Conservation (phyloP, 2,888 invertebrate genomes). For the Phortica magna region DNA sequence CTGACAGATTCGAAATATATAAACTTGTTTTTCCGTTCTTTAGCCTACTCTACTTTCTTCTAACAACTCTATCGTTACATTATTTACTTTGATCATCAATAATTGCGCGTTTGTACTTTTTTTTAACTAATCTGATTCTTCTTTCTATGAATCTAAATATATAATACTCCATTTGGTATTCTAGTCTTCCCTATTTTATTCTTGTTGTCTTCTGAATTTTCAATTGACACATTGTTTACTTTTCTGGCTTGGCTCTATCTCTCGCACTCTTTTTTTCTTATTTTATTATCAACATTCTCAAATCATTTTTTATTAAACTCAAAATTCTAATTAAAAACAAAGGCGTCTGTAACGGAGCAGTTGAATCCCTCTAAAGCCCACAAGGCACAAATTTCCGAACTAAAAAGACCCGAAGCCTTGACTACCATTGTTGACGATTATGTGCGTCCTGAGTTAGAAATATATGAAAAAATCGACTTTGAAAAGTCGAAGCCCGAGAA, state of each 20-base stretch:
- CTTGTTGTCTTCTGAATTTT: neutral
- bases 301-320: neutral
- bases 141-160: too few relatives aligned
- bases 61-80: too few relatives aligned
- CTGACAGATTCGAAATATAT: too few relatives aligned
- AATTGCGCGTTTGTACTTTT: too few relatives aligned
- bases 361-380: conserved; percentile 73
- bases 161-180: too few relatives aligned
- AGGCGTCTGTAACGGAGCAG: conserved; percentile 61
- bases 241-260: conserved; percentile 11
- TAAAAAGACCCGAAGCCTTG: conserved; percentile 80
- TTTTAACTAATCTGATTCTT: too few relatives aligned
- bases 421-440: conserved; percentile 84
- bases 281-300: conserved; percentile 1
- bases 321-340: conserved; percentile 16
- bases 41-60: too few relatives aligned
- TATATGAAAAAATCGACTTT: conserved; percentile 80
- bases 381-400: conserved; percentile 63
- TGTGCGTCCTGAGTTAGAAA: conserved; percentile 85
- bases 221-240: conserved; percentile 14
- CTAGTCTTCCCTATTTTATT: neutral
- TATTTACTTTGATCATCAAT: too few relatives aligned
- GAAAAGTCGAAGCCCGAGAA: conserved; percentile 76
- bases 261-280: conserved; percentile 1
- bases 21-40: too few relatives aligned